Base-by-base conservation (phyloP, 2,797 vertebrate species). In the Crypturellus tataupa region DNA sequence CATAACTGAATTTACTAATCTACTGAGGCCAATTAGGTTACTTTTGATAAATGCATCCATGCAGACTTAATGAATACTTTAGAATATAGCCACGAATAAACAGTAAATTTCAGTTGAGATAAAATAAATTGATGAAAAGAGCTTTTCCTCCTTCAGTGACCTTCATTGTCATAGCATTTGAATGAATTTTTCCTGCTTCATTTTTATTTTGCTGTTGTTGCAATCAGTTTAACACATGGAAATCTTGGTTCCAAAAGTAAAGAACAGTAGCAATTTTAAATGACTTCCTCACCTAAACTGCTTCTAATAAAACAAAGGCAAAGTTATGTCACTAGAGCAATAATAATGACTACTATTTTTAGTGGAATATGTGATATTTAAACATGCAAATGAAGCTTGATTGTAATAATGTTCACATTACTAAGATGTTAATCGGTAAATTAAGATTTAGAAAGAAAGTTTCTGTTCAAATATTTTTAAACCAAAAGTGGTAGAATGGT, bases 171-270 rank as follows among this genome's bases (percentile, higher is more conserved):
- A 69, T 35, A 65, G 10, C 62, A 4, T 5, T 29, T 5, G 3
- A 80, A 84, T n/a, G 10, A 35, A 33, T 65, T 9, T 53, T 89
- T 77, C 8, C n/a, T 72, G n/a, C 8, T 82, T 10, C 3, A 2
- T 33, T 88, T 91, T 91, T 84, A 39, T 94, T 94, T 82, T 81
- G 35, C 80, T 90, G 76, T 63, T 60, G 39, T 51, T 15, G 12
- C 65, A 70, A 31, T 84, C 9, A 42, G 11, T 89, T 95, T 87
- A 60, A 94, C 85, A 71, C 8, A 75, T 3, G 1, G 23, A 89
- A 95, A 93, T 35, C 29, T 67, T 87, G 47, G 7, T 3, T 85
- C 63, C 77, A 68, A 21, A 88, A 88, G 9, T 65, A 84, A 84
- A 65, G 37, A 84, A 56, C 12, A 51, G 64, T 33, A 93, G 4